Base-by-base conservation (phyloP, 2,797 vertebrate genomes). In the Syngnathus acus region DNA sequence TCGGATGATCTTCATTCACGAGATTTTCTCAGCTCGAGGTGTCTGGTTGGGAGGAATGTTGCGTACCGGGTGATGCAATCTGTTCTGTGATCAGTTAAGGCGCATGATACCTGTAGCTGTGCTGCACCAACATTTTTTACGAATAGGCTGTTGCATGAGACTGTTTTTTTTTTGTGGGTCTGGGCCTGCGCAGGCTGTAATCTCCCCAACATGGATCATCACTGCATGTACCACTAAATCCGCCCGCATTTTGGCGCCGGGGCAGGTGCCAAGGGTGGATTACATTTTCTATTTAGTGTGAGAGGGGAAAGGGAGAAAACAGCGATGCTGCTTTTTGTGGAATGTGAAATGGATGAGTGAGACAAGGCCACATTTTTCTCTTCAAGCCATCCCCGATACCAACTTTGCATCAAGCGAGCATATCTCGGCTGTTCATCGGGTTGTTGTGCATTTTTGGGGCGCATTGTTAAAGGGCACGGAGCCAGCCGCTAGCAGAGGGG, bases 361-460 rank as follows among this genome's bases (percentile, higher is more conserved):
- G 26, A 6, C 6, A 37, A 16, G 10, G 26, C 4, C 32, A 55
- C 11, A 26, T 55, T 26, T 26, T 50, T 19, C 48, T n/a, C 48
- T 7, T 19, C 48, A 50, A 50, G 47, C 9, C 10, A 54, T 26
- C 9, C 23, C 21, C 23, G 5, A 6, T 38, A 7, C 17, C 2
- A 58, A 37, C 16, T 3, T 26, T 45, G 60, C 11, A 21, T 32
- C 32, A 32, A 32, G 32, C 32, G n/a, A 6, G 7, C 60, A 23
- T 62, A 62, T 62, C 60, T 62, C 42, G 2, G 5, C 60, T 43
- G 11, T 43, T 62, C 60, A 62, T 62, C 40, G n/a, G 21, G 40
- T 62, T 62, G 40, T 60, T 60, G 58, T 42, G 55, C 14, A 58
- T 62, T 45, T 62, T 14, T 57, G 5, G 10, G 13, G 21, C 2